These are phyloP conservation scores for Athene noctua DNA, from an alignment of 2,113 vertebrate genomes.

Conservation along the genomic window DNA sequence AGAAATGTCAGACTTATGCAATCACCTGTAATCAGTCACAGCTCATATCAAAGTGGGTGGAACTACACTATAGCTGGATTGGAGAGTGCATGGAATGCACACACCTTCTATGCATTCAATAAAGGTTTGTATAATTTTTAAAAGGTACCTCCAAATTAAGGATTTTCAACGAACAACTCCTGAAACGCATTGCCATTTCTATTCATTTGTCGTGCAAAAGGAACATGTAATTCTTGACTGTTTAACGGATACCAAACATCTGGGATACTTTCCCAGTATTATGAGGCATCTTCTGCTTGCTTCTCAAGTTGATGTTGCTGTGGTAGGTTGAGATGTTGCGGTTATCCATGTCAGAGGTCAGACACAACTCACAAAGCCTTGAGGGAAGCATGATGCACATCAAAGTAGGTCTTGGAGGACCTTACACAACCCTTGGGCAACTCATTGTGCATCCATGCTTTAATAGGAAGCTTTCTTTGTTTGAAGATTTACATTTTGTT, in stretches of 20 bases:
- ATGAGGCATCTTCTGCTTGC: neutral
- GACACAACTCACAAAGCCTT: neutral
- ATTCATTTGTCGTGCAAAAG: neutral
- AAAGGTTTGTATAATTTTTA: neutral
- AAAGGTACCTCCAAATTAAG: neutral
- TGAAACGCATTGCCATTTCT: neutral
- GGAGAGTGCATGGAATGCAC: neutral
- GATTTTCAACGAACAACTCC: neutral
- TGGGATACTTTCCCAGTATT: neutral
- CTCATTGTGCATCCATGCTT: slow-evolving; percentile 25
- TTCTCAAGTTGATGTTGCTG: neutral
- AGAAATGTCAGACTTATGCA: neutral
- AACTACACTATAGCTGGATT: fast-evolving
- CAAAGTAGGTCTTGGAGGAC: slow-evolving; percentile 7
- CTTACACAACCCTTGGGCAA: slow-evolving; percentile 27
- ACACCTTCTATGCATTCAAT: neutral
- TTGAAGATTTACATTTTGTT: slow-evolving; percentile 50
- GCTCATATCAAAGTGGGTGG: neutral
- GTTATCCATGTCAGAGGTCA: neutral
- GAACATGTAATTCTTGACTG: neutral
- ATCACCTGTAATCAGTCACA: neutral
- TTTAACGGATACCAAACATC: neutral
- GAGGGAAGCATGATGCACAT: neutral
- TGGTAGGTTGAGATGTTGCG: neutral
- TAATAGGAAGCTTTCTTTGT: slow-evolving; percentile 24